Percentiles rank a stretch among this genome's conserved stretches.
Conservation (phyloP, 2,113 vertebrate species). For the Seriola quinqueradiata region DNA sequence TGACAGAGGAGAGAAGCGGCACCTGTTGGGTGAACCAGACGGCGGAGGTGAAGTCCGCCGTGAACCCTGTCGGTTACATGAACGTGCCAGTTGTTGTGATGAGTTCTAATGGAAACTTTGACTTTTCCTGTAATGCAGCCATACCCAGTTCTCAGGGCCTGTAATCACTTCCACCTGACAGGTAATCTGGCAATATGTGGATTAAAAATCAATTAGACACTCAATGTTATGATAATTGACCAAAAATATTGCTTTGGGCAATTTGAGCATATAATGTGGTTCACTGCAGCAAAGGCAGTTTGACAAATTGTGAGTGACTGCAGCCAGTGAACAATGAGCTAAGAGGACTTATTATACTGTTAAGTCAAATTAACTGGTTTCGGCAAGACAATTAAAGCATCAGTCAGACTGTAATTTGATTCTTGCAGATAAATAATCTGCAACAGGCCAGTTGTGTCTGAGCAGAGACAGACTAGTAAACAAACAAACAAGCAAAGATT, state of each 20-base stretch:
- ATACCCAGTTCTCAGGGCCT: constrained; percentile 23
- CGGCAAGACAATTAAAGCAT: constrained; percentile 8
- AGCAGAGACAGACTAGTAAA: background rate
- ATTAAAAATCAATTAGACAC: constrained; percentile 8
- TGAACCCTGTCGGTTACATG: background rate
- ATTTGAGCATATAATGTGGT: background rate
- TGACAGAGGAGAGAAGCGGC: background rate
- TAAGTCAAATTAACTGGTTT: constrained; percentile 30
- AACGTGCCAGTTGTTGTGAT: background rate
- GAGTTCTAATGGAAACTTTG: constrained; percentile 26
- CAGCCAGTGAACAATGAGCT: constrained; percentile 11
- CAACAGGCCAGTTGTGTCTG: background rate
- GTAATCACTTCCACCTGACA: constrained; percentile 19
- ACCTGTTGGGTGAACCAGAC: background rate
- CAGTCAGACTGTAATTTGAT: background rate
- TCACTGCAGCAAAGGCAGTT: background rate
- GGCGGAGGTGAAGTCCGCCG: background rate
- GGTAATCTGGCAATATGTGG: background rate
- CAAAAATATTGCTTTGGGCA: background rate
- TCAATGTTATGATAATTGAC: constrained; percentile 2
- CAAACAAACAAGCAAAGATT: background rate
- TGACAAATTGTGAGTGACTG: constrained; percentile 22
- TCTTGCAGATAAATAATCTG: constrained; percentile 2
- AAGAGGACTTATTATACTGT: background rate
- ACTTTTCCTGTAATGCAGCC: background rate